A percentile compares a stretch with the other conserved stretches of the same genome.
These are phyloP conservation scores for Drosophila sordidapex DNA, from an alignment of 2,888 invertebrate species.

Conservation along the genomic window DNA sequence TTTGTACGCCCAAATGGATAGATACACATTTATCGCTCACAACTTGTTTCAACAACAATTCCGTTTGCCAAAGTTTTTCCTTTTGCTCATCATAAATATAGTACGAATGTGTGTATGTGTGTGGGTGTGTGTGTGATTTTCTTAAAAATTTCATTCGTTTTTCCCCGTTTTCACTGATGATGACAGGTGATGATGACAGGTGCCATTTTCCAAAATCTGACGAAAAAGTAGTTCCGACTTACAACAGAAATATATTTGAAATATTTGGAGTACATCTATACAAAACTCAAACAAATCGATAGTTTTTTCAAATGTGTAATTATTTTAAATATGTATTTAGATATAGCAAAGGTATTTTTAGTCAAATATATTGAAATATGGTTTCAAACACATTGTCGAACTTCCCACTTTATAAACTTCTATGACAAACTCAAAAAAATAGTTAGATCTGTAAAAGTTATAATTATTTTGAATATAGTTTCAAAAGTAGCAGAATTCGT, in stretches of 20 bases:
- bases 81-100: slow-evolving; percentile 29
- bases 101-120: not conserved
- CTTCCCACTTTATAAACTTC: no score
- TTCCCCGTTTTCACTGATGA: not conserved
- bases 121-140: slow-evolving; percentile 47
- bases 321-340: not conserved
- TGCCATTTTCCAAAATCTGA: not conserved
- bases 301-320: not conserved
- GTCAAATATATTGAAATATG: no score
- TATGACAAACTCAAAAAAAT: no score
- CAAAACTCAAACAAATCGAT: not conserved
- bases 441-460: not conserved
- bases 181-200: slow-evolving; percentile 8
- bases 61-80: slow-evolving; percentile 22
- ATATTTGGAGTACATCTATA: not conserved
- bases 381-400: no score
- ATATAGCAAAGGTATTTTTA: not conserved
- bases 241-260: not conserved
- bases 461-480: not conserved
- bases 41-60: slow-evolving; percentile 40
- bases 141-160: slow-evolving; percentile 18
- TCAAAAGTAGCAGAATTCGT: not conserved
- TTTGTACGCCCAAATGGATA: slow-evolving; percentile 26
- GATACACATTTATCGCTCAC: slow-evolving; percentile 67
- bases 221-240: not conserved